Conservation (phyloP, 2,113 vertebrate species). For the Clarias batrachus region DNA sequence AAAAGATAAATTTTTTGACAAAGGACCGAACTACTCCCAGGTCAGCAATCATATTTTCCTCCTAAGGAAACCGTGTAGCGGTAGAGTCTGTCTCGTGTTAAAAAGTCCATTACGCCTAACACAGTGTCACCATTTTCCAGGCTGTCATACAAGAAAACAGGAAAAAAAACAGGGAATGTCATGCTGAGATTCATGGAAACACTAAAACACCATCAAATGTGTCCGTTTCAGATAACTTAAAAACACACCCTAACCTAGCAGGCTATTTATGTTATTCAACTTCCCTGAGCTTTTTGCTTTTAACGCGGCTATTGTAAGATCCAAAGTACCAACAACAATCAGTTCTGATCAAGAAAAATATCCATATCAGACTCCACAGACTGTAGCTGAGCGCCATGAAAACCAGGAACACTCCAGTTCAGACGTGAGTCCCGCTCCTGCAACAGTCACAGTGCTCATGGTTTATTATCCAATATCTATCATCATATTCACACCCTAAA, state of each 20-base stretch:
- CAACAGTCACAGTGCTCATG: not conserved
- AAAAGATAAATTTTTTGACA: not conserved
- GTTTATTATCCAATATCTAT: not conserved
- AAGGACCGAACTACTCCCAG: not conserved
- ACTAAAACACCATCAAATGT: not conserved
- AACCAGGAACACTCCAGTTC: not conserved
- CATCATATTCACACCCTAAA: not conserved
- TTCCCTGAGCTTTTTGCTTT: not conserved
- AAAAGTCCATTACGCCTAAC: not conserved
- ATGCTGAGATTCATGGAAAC: not conserved
- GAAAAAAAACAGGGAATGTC: not conserved
- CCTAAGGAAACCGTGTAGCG: not conserved
- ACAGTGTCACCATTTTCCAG: not conserved
- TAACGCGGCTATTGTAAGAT: not conserved
- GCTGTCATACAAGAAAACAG: not conserved
- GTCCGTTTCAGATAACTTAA: not conserved
- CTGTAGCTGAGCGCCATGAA: not conserved
- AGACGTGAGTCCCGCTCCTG: not conserved
- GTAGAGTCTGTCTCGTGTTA: not conserved
- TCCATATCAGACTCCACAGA: slow-evolving; percentile 19
- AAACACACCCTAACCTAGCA: too few relatives aligned
- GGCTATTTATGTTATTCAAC: not conserved
- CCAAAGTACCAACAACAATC: not conserved
- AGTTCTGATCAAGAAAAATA: not conserved
- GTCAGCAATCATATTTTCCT: not conserved